Evolutionary conservation across 2,113 vertebrate genomes (phyloP).

Genomic region (Talpa occidentalis): DNA sequence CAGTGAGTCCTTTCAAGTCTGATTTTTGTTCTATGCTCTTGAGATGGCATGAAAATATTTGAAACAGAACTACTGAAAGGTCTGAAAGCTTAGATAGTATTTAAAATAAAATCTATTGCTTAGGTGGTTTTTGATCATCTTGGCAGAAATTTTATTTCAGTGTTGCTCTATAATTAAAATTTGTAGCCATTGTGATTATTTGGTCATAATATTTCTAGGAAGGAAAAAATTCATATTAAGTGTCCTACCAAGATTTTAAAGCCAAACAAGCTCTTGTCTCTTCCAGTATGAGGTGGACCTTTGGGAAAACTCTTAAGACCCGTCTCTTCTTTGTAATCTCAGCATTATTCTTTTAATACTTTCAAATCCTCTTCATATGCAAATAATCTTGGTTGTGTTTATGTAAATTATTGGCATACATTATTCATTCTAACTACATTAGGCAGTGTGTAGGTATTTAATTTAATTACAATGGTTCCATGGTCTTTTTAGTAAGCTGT

Average conservation of each 20-base stretch:
- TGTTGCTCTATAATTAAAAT: constrained; percentile 41
- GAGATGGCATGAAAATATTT: constrained; percentile 71
- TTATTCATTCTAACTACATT: constrained; percentile 12
- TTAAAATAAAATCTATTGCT: constrained; percentile 48
- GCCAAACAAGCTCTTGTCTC: background rate
- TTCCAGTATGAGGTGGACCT: background rate
- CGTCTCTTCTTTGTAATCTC: constrained; percentile 63
- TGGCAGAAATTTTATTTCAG: constrained; percentile 56
- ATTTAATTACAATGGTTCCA: constrained; percentile 34
- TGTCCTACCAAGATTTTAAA: background rate
- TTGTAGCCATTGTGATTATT: constrained; percentile 30
- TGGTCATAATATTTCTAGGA: background rate
- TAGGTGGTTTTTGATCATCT: constrained; percentile 46
- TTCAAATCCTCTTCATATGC: constrained; percentile 65
- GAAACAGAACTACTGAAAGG: constrained; percentile 54
- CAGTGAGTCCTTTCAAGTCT: constrained; percentile 67
- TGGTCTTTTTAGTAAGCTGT: background rate
- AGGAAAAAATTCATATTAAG: constrained; percentile 38
- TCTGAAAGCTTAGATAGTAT: constrained; percentile 34
- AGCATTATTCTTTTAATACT: constrained; percentile 67
- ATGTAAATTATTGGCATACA: constrained; percentile 33
- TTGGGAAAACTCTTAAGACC: constrained; percentile 51
- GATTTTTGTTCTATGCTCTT: constrained; percentile 39
- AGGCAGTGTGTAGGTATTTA: background rate
- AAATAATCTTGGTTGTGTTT: constrained; percentile 52